Base-by-base conservation (phyloP, 2,113 vertebrate species). In the Myodes glareolus region DNA sequence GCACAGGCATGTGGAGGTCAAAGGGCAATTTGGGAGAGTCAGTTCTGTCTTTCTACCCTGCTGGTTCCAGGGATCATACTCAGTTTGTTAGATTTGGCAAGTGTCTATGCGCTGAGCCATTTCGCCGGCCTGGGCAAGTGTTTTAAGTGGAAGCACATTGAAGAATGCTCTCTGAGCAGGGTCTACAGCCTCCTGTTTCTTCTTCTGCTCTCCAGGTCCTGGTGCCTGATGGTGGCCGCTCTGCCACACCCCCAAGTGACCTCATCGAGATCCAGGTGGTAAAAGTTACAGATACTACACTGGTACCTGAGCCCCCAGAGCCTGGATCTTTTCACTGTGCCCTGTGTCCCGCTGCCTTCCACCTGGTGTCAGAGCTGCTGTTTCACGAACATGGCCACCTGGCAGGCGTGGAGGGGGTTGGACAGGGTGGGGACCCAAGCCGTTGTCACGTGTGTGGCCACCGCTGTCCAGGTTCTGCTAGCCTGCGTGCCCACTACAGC, bases 371-470 rank as follows among this genome's bases (percentile, higher is more conserved):
- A 0, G 98, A 98, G 78, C 96, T 98, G 42, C 97, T 98, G 36
- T 98, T 98, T 94, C 98, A 98, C 4, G 98, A 98, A 90, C 98
- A 98, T 14, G 96, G 96, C 87, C 98, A 98, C 91, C 45, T 97
- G 94, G 95, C 95, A 0, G 76, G 76, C 25, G 36, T 72, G 4
- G 94, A 89, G 5, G 96, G 95, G 4, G n/a, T 94, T 7, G 58
- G 95, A 88, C 94, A 90, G 61, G 78, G 87, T 2, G 93, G 94
- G n/a, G 92, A 95, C 67, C 86, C 84, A 0, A 89, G 98, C 80
- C 97, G 96, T 21, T 98, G 98, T 47, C 97, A 98, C 1, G 97
- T 98, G 70, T 98, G 98, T 36, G 98, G 98, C 63, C 97, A 92
- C 84, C 91, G 94, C 90, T 98, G 98, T 61, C 95, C 97, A 2